Evolutionary conservation across 2,888 invertebrate species (phyloP).

Genomic region (Dryadula phaetusa): DNA sequence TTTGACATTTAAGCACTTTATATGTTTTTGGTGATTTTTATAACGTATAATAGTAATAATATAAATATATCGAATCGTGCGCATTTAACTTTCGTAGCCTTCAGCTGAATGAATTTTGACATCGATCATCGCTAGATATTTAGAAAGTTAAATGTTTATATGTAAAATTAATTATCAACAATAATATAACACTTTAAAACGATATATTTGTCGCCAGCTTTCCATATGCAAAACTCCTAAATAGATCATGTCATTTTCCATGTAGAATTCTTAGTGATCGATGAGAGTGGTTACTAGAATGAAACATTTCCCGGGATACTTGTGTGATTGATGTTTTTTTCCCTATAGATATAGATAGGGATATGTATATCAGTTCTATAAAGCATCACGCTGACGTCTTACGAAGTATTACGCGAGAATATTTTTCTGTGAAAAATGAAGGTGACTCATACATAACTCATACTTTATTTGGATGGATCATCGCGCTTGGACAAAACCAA

Average conservation of each 20-base stretch:
- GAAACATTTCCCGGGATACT: conserved; percentile 27
- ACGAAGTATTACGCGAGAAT: neutral
- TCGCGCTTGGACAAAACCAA: too few relatives aligned
- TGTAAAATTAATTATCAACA: neutral
- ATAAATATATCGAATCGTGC: neutral
- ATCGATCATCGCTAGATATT: neutral
- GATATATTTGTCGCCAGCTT: neutral
- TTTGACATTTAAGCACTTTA: conserved; percentile 10
- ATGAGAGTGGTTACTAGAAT: conserved; percentile 24
- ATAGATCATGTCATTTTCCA: conserved; percentile 20
- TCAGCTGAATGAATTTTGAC: neutral
- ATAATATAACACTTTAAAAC: too few relatives aligned
- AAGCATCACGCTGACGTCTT: conserved; percentile 12
- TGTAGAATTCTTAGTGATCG: conserved; percentile 32
- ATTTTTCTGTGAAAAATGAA: conserved; percentile 8
- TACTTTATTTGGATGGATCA: neutral
- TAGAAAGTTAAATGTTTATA: neutral
- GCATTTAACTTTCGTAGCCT: neutral
- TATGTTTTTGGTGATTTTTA: neutral
- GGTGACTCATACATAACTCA: conserved; percentile 7
- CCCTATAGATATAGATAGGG: conserved; percentile 2
- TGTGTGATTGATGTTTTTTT: conserved; percentile 34
- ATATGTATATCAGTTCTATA: conserved; percentile 13
- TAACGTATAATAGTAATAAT: too few relatives aligned
- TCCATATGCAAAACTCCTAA: conserved; percentile 11